Percentiles rank a stretch among this genome's conserved stretches.
phyloP scores from a whole-genome alignment of 2,113 vertebrate species.

The Todiramphus chloris region DNA sequence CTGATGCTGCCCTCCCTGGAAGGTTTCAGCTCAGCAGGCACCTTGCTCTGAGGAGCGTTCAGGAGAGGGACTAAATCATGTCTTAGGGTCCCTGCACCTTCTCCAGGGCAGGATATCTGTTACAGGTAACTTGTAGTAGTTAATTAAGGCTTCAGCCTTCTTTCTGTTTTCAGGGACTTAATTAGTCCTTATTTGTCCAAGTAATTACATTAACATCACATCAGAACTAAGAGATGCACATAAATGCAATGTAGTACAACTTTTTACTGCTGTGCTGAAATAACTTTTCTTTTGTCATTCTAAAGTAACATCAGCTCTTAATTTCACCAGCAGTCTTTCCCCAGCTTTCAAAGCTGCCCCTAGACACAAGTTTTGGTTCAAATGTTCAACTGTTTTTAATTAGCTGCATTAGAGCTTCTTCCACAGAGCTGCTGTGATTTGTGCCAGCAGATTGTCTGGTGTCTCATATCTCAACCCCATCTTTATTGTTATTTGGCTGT shows the following conservation, averaged over 20 bases:
- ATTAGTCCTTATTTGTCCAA: not conserved
- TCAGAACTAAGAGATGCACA: not conserved
- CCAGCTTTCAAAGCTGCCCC: not conserved
- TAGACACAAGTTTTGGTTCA: not conserved
- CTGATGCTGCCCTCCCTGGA: no score
- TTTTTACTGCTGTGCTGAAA: not conserved
- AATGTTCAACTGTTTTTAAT: not conserved
- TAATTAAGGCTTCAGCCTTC: not conserved
- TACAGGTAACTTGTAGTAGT: not conserved
- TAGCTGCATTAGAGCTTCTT: not conserved
- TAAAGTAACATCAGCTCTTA: not conserved
- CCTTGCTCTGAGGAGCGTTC: no score
- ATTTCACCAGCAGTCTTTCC: not conserved
- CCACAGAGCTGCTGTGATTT: not conserved
- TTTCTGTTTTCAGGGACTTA: not conserved
- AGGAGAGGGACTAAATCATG: not conserved
- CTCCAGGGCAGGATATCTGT: not conserved
- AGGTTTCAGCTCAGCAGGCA: not conserved
- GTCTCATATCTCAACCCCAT: not conserved
- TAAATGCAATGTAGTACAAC: not conserved
- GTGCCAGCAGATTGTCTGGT: not conserved
- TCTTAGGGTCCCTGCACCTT: not conserved
- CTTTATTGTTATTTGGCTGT: not conserved
- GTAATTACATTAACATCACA: not conserved
- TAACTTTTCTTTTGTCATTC: not conserved